Evolutionary conservation across 2,888 invertebrate species (phyloP), one percentile per base, ranked within the genome.

Genomic region (Mechanitis messenoides): DNA sequence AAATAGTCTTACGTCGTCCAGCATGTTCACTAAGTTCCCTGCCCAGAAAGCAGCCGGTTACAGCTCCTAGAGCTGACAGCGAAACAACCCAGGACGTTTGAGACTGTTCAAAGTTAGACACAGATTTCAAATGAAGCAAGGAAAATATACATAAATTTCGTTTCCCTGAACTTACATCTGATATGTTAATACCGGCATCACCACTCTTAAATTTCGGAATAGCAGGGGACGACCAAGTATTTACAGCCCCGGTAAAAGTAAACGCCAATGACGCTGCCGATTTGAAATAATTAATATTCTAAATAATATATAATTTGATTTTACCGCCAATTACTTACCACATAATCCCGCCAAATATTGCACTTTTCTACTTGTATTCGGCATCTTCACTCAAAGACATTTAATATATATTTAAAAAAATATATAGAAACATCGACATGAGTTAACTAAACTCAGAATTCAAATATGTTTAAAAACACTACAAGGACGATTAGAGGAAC

Each of bases 81-180:
- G 93, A 91, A 1, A 92, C 92, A 66, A 91, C 84, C 92, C 92
- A 92, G 59, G 92, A 91, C 42, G 81, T 86, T 74, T 92, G 87
- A 45, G 84, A 81, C 85, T 91, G 72, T 33, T 50, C 45, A 38
- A 33, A 38, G 54, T 31, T 46, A 20, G 12, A 33, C 33, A 60
- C 31, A 55, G 20, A 53, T 45, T 31, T 50, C 50, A 31, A 3
- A 31, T 31, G 54, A 35, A 38, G 47, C 55, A 33, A 45, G 47
- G 12, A 12, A 46, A 12, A 53, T 35, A 35, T 58, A 42, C 33
- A 55, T 47, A 42, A 35, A 28, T 7, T 7, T 53, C 55, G 6
- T 35, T 53, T 56, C 28, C 7, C 53, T 55, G 35, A 35, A 81
- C 87, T 83, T 75, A 90, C 91, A 71, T 89, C 84, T 53, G 83